Base-by-base conservation (phyloP, 2,797 vertebrate species). In the Oreortyx pictus region DNA sequence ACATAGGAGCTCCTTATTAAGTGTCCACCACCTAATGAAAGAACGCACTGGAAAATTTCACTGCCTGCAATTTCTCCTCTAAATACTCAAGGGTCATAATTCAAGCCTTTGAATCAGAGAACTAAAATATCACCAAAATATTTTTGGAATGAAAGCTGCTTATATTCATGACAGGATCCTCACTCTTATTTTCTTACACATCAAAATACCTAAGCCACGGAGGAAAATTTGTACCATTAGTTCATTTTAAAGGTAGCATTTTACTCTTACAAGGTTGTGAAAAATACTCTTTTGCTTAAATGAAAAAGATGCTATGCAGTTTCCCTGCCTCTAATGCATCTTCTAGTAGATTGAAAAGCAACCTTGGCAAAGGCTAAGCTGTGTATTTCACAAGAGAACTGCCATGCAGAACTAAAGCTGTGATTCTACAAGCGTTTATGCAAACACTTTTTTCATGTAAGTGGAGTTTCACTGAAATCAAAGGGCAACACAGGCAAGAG, bases 1-100 rank as follows among this genome's bases (percentile, higher is more conserved):
- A 86, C 85, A 83, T 13, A 89, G 92, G 89, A 88, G 57, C 80
- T 93, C 77, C 80, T 88, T 91, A 86, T 91, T 96, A 83, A 88
- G 71, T 82, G 80, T 86, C 90, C 77, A 84, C 60, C 33, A 84
- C 14, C 67, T 74, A 94, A 73, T 61, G 35, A 96, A 92, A 92
- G 52, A 92, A 29, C 11, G 65, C 0, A 3, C 1, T 82, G 57
- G 47, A 92, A 91, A 93, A 89, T 57, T 74, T 86, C 60, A 46
- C 47, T 68, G 82, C 47, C 60, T 82, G 56, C 83, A 94, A 93
- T 67, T 80, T 80, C 54, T 82, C 19, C 25, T 80, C 59, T 92
- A 87, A 82, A 62, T 82, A 66, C 41, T 59, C 59, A 47, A 65
- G 17, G 60, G 11, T 90, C 31, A 70, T 49, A 29, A 27, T 24